A percentile compares a stretch with the other conserved stretches of the same genome.
Evolutionary conservation across 2,113 vertebrate genomes (phyloP).

Genomic region (Sigmodon hispidus): DNA sequence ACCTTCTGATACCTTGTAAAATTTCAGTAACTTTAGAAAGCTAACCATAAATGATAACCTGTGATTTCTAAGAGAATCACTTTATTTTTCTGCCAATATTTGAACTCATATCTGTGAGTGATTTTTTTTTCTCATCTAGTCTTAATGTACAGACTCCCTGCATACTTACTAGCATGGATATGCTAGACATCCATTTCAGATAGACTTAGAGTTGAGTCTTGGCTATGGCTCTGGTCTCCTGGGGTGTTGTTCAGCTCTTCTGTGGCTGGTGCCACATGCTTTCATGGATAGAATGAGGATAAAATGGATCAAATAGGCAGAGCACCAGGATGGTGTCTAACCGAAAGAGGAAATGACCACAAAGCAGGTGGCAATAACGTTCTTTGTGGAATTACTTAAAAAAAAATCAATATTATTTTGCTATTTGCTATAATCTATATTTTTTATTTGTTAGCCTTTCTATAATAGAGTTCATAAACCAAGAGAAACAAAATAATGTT

Average conservation of each 20-base stretch:
- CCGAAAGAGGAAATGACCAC: background rate
- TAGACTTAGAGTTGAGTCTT: background rate
- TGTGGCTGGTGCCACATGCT: background rate
- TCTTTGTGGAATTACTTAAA: background rate
- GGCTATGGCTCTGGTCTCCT: background rate
- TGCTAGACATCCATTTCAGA: background rate
- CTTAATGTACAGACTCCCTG: background rate
- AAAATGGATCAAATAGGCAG: background rate
- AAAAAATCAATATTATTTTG: background rate
- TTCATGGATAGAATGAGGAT: background rate
- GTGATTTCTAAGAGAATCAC: background rate
- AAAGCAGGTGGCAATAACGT: background rate
- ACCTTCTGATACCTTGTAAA: background rate
- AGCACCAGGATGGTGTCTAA: background rate
- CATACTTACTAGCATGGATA: background rate
- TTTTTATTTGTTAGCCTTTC: background rate
- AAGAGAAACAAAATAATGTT: constrained; percentile 46
- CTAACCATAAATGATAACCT: constrained; percentile 4
- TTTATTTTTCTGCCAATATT: constrained; percentile 13
- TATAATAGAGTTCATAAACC: constrained; percentile 41
- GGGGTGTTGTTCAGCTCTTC: background rate
- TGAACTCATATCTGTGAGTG: background rate
- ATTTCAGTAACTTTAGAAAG: constrained; percentile 30
- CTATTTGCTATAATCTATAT: constrained; percentile 17
- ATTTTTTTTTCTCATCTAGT: background rate